Conservation (phyloP, 1,140 invertebrate species). For the Protaetia brevitarsis region DNA sequence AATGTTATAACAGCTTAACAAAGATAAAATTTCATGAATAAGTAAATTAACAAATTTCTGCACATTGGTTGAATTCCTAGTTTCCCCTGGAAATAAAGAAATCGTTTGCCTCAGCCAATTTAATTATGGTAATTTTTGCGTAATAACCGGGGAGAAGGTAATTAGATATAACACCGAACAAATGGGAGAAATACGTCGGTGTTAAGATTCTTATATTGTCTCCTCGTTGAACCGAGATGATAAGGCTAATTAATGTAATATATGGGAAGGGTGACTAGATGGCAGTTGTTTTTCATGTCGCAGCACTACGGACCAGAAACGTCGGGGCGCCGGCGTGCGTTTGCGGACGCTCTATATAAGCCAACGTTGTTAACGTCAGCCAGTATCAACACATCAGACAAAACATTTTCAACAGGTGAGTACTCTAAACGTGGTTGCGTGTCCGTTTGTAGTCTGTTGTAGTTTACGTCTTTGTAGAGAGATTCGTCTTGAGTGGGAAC, state of each 20-base stretch:
- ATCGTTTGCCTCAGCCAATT: not conserved
- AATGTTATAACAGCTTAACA: too few relatives aligned
- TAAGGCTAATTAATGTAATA: conserved; percentile 10
- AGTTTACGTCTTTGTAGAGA: not conserved
- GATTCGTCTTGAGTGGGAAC: conserved; percentile 20
- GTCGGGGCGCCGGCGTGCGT: conserved; percentile 31
- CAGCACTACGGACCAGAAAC: not conserved
- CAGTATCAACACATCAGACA: conserved; percentile 29
- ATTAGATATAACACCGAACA: not conserved
- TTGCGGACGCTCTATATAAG: conserved; percentile 30
- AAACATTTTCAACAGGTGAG: conserved; percentile 32
- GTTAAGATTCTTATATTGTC: conserved; percentile 4
- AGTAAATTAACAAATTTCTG: too few relatives aligned
- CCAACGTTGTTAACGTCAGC: conserved; percentile 30
- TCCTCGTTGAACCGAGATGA: not conserved
- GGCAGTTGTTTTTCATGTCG: not conserved
- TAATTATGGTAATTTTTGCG: not conserved
- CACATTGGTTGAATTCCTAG: not conserved
- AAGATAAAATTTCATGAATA: too few relatives aligned
- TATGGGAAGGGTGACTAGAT: not conserved
- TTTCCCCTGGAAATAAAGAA: not conserved
- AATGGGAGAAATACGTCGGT: not conserved
- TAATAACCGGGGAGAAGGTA: not conserved
- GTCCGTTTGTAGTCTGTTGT: conserved; percentile 7
- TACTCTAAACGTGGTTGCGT: conserved; percentile 14